Conservation (phyloP, 2,113 vertebrate genomes). For the Ammodytes marinus region DNA sequence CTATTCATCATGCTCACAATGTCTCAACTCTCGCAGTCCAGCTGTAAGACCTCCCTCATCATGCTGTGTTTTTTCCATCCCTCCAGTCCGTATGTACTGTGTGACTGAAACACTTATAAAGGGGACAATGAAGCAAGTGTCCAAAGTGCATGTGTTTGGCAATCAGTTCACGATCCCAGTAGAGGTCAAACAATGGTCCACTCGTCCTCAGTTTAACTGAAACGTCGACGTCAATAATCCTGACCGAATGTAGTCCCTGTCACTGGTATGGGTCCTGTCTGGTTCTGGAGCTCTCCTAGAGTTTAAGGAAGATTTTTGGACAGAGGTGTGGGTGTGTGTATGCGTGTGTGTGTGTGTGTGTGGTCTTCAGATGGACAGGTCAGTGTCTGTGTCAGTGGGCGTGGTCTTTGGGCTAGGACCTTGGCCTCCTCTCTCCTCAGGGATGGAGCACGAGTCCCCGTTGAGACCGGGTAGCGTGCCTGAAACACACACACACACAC, state of each 20-base stretch:
- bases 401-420: slow-evolving; percentile 65
- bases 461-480: slow-evolving; percentile 57
- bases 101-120: slow-evolving; percentile 7
- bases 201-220: background rate
- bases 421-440: slow-evolving; percentile 59
- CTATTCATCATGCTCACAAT: background rate
- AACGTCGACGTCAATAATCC: background rate
- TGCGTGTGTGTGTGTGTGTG: too few relatives aligned
- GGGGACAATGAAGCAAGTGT: background rate
- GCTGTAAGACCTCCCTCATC: background rate
- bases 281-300: background rate
- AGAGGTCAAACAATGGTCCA: background rate
- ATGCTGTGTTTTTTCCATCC: background rate
- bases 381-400: slow-evolving; percentile 75
- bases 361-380: slow-evolving; percentile 70
- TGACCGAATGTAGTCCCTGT: background rate
- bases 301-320: background rate
- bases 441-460: slow-evolving; percentile 71
- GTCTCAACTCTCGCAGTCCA: background rate
- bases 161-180: slow-evolving; percentile 20
- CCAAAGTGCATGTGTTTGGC: slow-evolving; percentile 39
- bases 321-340: background rate
- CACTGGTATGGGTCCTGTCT: background rate
- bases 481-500: slow-evolving; percentile 42
- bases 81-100: background rate